Percentiles rank a stretch among this genome's conserved stretches.
Conservation (phyloP, 2,888 invertebrate species). For the Pristionchus mayeri region DNA sequence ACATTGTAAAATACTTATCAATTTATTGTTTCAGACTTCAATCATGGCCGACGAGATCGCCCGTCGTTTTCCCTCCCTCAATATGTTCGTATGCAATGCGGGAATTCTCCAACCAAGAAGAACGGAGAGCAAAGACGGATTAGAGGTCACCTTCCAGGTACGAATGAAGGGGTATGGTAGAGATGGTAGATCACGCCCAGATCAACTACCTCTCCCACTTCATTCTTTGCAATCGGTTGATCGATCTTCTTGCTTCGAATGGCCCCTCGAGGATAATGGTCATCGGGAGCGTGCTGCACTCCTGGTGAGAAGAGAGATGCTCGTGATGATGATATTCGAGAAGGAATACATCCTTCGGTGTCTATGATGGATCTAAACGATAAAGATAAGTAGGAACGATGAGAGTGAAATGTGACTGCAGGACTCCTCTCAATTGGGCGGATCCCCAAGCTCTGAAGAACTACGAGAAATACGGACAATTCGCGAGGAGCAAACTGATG, state of each 20-base stretch:
- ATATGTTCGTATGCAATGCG: conserved; percentile 73
- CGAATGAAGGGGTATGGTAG: neutral
- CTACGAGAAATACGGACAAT: conserved; percentile 75
- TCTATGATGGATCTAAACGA: too few relatives aligned
- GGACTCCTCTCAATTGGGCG: conserved; percentile 68
- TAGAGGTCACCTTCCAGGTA: conserved; percentile 74
- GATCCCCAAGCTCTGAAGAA: conserved; percentile 71
- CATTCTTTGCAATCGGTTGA: conserved; percentile 66
- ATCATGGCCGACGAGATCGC: conserved; percentile 70
- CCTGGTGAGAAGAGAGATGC: too few relatives aligned
- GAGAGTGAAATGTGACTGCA: conserved; percentile 38
- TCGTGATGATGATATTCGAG: too few relatives aligned
- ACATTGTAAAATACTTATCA: too few relatives aligned
- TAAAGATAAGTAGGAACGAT: neutral
- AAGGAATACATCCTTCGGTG: too few relatives aligned
- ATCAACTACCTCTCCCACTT: conserved; percentile 75
- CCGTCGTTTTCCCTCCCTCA: conserved; percentile 69
- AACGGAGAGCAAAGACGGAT: conserved; percentile 68
- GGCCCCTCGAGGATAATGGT: conserved; percentile 69
- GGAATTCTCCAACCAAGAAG: conserved; percentile 68
- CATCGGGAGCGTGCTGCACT: conserved; percentile 74
- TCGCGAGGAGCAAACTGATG: conserved; percentile 74
- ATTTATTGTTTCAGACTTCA: conserved; percentile 67
- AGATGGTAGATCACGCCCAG: conserved; percentile 53
- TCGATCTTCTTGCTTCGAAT: conserved; percentile 66